Conservation (phyloP, 2,888 invertebrate species). For the Chymomyza procnemis region DNA sequence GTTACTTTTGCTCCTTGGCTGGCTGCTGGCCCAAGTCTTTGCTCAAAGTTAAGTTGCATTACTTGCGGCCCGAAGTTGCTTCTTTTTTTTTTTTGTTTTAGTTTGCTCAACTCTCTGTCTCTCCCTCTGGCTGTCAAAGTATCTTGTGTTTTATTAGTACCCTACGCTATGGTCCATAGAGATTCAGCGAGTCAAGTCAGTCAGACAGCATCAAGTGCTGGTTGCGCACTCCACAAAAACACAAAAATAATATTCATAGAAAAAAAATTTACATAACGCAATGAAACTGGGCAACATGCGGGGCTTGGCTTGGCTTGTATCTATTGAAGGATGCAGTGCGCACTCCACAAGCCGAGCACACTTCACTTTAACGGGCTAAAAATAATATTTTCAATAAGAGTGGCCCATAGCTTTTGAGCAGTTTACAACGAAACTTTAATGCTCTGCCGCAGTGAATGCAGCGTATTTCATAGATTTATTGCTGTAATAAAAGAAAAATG, state of each 20-base stretch:
- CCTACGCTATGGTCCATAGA: background rate
- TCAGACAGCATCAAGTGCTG: background rate
- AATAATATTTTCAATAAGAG: conserved; percentile 41
- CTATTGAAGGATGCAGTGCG: background rate
- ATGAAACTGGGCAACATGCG: background rate
- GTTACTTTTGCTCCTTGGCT: background rate
- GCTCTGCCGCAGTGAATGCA: background rate
- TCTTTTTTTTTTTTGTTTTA: background rate
- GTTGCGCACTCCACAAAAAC: background rate
- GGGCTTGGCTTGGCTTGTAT: too few species aligned
- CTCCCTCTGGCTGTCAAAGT: conserved; percentile 53
- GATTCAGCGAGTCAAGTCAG: background rate
- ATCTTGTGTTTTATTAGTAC: conserved; percentile 71
- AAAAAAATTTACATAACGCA: conserved; percentile 51
- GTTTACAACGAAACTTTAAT: background rate
- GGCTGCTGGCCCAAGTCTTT: background rate
- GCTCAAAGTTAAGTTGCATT: background rate
- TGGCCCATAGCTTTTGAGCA: background rate
- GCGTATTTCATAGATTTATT: too few species aligned
- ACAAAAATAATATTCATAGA: background rate
- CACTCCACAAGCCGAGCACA: background rate
- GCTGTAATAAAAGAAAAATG: conserved; percentile 30
- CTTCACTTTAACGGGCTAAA: conserved; percentile 47
- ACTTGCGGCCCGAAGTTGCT: background rate
- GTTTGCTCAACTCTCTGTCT: background rate